Percentiles rank a stretch among this genome's conserved stretches.
These are phyloP conservation scores for Allochrocebus solatus DNA, from an alignment of 2,797 vertebrate genomes.

Conservation along the genomic window DNA sequence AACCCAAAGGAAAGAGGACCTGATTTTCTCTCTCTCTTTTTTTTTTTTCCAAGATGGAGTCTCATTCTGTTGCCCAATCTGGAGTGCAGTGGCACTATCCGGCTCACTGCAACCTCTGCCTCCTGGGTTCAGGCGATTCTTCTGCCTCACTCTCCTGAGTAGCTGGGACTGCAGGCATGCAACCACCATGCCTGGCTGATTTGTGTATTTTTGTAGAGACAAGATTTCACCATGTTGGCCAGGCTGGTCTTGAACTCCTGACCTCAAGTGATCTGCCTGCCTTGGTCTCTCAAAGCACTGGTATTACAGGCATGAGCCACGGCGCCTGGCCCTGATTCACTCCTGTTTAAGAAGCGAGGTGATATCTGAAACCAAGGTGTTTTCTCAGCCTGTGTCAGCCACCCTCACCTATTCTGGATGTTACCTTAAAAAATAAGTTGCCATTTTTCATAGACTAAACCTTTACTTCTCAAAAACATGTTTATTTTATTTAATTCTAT, in stretches of 20 bases:
- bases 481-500: neutral
- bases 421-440: neutral
- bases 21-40: neutral
- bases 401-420: neutral
- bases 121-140: neutral
- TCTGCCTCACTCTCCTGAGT: neutral
- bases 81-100: neutral
- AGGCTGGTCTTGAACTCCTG: neutral
- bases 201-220: neutral
- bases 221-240: neutral
- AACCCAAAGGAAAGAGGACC: neutral
- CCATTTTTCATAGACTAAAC: neutral
- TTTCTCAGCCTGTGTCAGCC: neutral
- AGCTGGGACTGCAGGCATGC: neutral
- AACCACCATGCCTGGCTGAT: neutral
- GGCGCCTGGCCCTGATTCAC: no score
- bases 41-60: neutral
- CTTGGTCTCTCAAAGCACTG: neutral
- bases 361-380: neutral
- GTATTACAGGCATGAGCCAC: neutral
- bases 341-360: neutral
- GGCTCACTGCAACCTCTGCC: neutral
- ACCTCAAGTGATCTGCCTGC: neutral
- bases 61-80: neutral
- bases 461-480: neutral